Conservation (phyloP, 2,113 vertebrate genomes). For the Nettapus auritus region DNA sequence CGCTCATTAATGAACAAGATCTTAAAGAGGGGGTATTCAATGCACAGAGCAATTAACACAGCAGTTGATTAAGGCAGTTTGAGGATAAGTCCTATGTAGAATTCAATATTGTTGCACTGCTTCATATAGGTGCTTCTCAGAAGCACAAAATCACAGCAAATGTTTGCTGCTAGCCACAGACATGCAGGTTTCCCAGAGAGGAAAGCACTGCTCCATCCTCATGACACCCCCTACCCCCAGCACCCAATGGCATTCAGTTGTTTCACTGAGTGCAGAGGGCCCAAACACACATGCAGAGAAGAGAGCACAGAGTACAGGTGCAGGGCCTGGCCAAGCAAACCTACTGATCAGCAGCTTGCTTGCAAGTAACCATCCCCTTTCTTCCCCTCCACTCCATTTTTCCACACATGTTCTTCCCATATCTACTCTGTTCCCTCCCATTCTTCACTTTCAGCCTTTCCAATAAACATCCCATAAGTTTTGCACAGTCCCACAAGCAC, state of each 20-base stretch:
- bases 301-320: background rate
- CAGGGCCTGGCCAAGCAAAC: background rate
- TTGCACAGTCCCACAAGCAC: background rate
- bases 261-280: background rate
- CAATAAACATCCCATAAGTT: background rate
- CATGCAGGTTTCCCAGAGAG: background rate
- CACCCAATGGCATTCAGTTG: background rate
- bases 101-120: background rate
- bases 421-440: background rate
- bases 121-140: background rate
- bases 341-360: background rate
- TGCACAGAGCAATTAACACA: constrained; percentile 59
- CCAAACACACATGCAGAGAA: background rate
- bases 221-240: background rate
- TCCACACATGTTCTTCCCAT: background rate
- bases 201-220: background rate
- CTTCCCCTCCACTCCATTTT: background rate
- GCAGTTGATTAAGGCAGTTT: constrained; percentile 47
- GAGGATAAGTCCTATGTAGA: constrained; percentile 5
- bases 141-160: background rate
- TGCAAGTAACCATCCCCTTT: background rate
- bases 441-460: background rate
- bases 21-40: constrained; percentile 23
- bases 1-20: constrained; percentile 14
- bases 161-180: background rate